These are phyloP conservation scores for Polydrusus pterygomalis DNA, from an alignment of 2,888 invertebrate species.

Conservation along the genomic window DNA sequence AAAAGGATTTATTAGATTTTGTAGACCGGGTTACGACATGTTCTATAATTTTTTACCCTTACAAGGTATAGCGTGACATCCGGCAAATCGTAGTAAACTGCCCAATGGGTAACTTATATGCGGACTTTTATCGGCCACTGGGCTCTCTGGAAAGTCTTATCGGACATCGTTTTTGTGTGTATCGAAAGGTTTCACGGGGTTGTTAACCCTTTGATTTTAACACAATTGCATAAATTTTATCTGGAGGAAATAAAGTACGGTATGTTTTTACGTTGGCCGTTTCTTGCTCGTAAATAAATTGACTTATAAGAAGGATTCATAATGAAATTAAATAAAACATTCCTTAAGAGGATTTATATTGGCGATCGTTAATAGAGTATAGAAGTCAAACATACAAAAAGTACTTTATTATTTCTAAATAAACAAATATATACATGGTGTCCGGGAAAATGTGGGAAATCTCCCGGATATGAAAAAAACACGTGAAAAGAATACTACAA, in stretches of 20 bases:
- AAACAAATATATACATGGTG: no score
- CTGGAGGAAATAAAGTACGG: not conserved
- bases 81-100: constrained; percentile 11
- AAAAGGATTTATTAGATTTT: not conserved
- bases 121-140: constrained; percentile 8
- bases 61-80: constrained; percentile 26
- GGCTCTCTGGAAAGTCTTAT: constrained; percentile 27
- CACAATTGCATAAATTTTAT: constrained; percentile 6
- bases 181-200: constrained; percentile 26
- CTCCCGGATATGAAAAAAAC: no score
- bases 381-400: no score
- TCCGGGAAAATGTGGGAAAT: no score
- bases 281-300: no score
- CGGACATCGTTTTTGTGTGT: constrained; percentile 24
- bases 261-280: not conserved
- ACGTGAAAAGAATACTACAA: no score
- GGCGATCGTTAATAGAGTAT: no score
- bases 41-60: not conserved
- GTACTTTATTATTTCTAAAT: no score
- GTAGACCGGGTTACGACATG: not conserved
- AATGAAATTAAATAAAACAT: no score
- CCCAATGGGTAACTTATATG: not conserved
- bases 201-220: constrained; percentile 22
- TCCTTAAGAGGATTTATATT: no score
- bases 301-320: no score